These are phyloP conservation scores for Prosopocoilus inquinatus DNA, from an alignment of 2,888 invertebrate species.

Conservation along the genomic window DNA sequence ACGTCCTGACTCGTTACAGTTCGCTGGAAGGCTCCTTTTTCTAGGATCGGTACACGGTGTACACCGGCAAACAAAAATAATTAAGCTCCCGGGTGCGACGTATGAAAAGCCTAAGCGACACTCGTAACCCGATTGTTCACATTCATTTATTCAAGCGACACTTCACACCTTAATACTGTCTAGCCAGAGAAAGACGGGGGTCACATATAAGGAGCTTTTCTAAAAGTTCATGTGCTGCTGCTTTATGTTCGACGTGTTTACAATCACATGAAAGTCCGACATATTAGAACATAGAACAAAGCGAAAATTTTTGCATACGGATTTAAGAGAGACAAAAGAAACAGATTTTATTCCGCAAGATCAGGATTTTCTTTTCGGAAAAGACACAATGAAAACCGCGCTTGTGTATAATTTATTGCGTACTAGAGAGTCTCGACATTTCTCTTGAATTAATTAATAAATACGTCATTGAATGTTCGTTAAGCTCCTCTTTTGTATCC, in stretches of 20 bases:
- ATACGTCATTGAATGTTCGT: no score
- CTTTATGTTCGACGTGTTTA: conserved; percentile 4
- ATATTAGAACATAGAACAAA: no score
- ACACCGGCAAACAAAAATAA: neutral
- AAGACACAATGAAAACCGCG: no score
- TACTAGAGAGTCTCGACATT: no score
- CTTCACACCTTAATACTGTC: conserved; percentile 32
- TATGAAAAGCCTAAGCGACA: conserved; percentile 25
- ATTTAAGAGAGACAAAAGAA: no score
- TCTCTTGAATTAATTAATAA: no score
- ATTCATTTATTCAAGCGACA: conserved; percentile 31
- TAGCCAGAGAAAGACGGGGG: conserved; percentile 18
- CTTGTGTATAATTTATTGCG: no score
- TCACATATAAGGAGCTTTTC: conserved; percentile 22
- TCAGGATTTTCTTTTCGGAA: no score
- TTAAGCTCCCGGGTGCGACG: conserved; percentile 12
- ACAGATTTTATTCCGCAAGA: no score
- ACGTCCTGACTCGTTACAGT: neutral
- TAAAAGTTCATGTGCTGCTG: conserved; percentile 20
- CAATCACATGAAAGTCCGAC: no score
- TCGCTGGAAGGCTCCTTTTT: neutral
- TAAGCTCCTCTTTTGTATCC: no score
- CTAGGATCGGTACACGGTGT: neutral
- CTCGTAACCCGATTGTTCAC: conserved; percentile 30
- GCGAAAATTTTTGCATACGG: no score